Evolutionary conservation across 2,113 vertebrate species (phyloP).

Genomic region (Dipodomys stephensi): DNA sequence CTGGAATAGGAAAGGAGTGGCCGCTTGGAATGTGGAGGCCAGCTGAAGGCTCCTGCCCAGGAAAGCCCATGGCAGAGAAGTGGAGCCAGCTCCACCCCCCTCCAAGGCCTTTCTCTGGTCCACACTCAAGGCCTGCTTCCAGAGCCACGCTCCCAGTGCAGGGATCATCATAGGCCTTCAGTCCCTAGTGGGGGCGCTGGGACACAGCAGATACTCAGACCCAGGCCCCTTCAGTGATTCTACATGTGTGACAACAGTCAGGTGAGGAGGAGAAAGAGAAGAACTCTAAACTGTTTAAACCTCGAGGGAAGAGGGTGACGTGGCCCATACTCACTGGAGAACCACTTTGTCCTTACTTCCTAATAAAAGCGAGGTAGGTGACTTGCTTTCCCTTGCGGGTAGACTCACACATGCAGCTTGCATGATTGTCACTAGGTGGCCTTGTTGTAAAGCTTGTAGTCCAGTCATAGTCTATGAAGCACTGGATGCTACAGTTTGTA

Average conservation of each 20-base stretch:
- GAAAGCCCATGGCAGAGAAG: background rate
- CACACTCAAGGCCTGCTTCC: accelerated
- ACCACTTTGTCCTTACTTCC: too few species aligned
- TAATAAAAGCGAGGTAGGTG: too few species aligned
- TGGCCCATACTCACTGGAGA: too few species aligned
- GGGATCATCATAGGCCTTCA: background rate
- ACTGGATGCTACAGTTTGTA: background rate
- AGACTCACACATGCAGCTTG: background rate
- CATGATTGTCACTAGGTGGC: background rate
- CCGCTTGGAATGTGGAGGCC: background rate
- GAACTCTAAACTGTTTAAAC: too few species aligned
- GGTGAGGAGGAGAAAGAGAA: background rate
- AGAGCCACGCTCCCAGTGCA: background rate
- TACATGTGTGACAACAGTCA: background rate
- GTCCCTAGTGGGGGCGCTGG: background rate
- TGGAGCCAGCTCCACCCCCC: background rate
- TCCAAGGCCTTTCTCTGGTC: background rate
- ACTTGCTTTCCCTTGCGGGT: accelerated
- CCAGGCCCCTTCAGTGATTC: background rate
- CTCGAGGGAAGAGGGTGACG: too few species aligned
- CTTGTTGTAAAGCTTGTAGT: background rate
- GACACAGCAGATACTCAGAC: background rate
- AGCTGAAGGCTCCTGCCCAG: background rate
- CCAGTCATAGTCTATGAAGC: background rate
- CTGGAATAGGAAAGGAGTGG: background rate